Conservation (phyloP, 2,113 vertebrate species). For the Puffinus mauretanicus region DNA sequence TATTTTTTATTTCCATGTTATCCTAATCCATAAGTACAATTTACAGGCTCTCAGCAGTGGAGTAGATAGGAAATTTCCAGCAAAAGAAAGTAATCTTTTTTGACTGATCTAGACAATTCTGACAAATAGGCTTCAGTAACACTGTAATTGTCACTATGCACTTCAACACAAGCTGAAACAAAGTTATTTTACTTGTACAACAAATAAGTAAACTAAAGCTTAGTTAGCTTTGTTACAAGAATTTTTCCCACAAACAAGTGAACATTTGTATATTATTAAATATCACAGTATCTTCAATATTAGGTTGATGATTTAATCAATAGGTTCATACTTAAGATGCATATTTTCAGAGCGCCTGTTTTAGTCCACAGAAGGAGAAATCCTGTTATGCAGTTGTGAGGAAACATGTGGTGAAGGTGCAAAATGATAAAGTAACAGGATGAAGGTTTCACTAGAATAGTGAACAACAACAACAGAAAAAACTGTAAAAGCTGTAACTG, state of each 20-base stretch:
- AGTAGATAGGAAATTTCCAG: background rate
- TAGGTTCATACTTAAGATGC: background rate
- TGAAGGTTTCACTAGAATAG: background rate
- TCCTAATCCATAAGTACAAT: background rate
- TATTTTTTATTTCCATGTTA: background rate
- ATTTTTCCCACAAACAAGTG: background rate
- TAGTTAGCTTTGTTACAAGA: background rate
- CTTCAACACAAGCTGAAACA: background rate
- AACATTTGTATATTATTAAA: background rate
- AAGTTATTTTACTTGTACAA: background rate
- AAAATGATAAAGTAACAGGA: background rate
- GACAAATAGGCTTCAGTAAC: background rate
- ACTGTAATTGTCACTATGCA: background rate
- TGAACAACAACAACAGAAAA: background rate
- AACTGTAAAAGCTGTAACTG: background rate
- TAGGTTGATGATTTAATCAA: background rate
- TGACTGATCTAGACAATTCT: background rate
- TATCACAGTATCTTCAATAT: background rate
- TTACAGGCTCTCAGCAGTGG: background rate
- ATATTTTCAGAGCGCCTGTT: background rate
- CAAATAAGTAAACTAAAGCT: background rate
- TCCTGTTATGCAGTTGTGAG: background rate
- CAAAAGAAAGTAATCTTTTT: background rate
- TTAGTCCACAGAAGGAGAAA: background rate
- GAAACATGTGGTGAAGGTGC: rapidly evolving